These are phyloP conservation scores for Seriola dumerili DNA, from an alignment of 2,113 vertebrate genomes.

Conservation along the genomic window DNA sequence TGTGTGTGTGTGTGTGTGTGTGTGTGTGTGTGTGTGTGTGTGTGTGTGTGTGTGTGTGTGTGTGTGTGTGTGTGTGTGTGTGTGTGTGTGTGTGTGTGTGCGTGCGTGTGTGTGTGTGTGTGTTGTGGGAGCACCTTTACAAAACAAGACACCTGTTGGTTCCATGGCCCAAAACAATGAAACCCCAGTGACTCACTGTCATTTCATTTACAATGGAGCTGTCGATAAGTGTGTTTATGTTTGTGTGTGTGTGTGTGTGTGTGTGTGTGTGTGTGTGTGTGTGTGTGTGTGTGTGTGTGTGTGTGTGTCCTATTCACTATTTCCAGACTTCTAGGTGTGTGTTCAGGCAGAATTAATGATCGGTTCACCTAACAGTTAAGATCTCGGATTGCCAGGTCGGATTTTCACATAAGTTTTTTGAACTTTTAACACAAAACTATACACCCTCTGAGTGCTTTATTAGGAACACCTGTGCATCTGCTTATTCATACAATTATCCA, in stretches of 20 bases:
- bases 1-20: too few species aligned
- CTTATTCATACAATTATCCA: too few species aligned
- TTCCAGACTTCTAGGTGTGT: background rate
- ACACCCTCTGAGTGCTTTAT: too few species aligned
- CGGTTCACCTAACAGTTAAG: background rate
- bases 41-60: background rate
- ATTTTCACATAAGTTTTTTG: too few species aligned
- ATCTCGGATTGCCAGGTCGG: too few species aligned
- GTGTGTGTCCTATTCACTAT: background rate
- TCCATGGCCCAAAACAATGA: slow-evolving; percentile 42
- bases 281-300: background rate
- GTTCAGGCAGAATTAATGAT: background rate
- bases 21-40: slow-evolving; percentile 58
- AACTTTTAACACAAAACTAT: too few species aligned
- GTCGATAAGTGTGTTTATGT: background rate
- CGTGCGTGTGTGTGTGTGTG: slow-evolving; percentile 12
- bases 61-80: background rate
- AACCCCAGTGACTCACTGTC: slow-evolving; percentile 25
- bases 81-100: slow-evolving; percentile 48
- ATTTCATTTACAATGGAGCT: slow-evolving; percentile 31
- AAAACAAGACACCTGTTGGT: slow-evolving; percentile 56
- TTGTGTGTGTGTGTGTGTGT: background rate
- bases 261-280: background rate
- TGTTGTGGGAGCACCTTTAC: slow-evolving; percentile 53
- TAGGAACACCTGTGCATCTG: too few species aligned